Percentiles rank a stretch among this genome's conserved stretches.
These are phyloP conservation scores for Neria commutata DNA, from an alignment of 2,888 invertebrate species.

Conservation along the genomic window DNA sequence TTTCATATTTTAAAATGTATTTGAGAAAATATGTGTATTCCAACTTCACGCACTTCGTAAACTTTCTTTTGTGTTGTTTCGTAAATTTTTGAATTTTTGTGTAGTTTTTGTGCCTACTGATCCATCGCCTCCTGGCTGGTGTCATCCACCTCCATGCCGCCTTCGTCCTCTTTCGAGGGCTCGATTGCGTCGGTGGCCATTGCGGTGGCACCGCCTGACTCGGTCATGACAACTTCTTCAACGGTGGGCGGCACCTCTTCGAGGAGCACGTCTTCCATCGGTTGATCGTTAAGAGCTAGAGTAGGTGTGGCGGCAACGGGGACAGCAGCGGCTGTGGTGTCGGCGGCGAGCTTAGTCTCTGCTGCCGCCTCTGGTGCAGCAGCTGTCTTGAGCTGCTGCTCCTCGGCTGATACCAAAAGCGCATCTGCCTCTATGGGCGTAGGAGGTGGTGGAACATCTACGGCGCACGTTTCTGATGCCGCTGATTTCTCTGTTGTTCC, in stretches of 20 bases:
- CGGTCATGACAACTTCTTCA: slow-evolving; percentile 56
- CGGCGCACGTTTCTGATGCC: slow-evolving; percentile 10
- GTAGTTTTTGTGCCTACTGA: too few species aligned
- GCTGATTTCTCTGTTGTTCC: slow-evolving; percentile 11
- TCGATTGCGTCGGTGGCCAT: slow-evolving; percentile 56
- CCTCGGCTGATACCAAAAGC: slow-evolving; percentile 7
- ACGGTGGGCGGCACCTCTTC: slow-evolving; percentile 40
- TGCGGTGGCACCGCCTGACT: slow-evolving; percentile 42
- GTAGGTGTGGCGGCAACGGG: slow-evolving; percentile 34
- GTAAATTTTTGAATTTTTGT: too few species aligned
- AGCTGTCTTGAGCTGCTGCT: slow-evolving; percentile 2
- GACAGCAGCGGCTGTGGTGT: slow-evolving; percentile 15
- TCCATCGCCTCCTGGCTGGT: slow-evolving; percentile 62
- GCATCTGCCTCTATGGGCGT: slow-evolving; percentile 30
- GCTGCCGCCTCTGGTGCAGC: slow-evolving; percentile 18
- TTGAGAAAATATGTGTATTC: too few species aligned
- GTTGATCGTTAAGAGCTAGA: slow-evolving; percentile 50
- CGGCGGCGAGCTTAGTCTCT: slow-evolving; percentile 20
- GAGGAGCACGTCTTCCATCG: slow-evolving; percentile 45
- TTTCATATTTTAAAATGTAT: too few species aligned
- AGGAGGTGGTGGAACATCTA: slow-evolving; percentile 9
- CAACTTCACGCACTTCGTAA: too few species aligned
- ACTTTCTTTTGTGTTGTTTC: too few species aligned
- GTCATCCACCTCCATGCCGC: slow-evolving; percentile 61
- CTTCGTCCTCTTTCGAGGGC: slow-evolving; percentile 51